Percentiles rank a stretch among this genome's conserved stretches.
Conservation (phyloP, 2,888 invertebrate genomes). For the Heteromurus nitidus region DNA sequence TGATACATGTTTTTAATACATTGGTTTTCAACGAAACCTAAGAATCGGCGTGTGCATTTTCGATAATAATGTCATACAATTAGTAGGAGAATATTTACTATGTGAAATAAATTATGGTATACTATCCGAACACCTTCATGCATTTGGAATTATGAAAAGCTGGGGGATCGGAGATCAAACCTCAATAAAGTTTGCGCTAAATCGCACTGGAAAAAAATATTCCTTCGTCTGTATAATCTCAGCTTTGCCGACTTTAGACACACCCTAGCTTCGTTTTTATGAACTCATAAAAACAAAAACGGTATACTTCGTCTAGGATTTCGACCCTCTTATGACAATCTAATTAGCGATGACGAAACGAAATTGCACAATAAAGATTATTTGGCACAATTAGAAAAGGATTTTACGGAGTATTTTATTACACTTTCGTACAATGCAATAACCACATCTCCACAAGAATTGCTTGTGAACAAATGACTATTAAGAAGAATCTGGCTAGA, state of each 20-base stretch:
- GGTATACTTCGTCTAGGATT: background rate
- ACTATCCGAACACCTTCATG: background rate
- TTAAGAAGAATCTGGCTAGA: too few relatives aligned
- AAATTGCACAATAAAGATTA: background rate
- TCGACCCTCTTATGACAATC: background rate
- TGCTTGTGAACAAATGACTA: too few relatives aligned
- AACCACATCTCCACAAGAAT: too few relatives aligned
- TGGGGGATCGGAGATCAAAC: constrained; percentile 38
- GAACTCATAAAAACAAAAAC: too few relatives aligned
- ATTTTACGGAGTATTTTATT: too few relatives aligned
- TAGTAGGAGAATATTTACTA: background rate
- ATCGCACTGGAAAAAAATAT: constrained; percentile 53
- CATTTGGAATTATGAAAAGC: background rate
- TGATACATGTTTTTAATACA: too few relatives aligned
- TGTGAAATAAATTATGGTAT: background rate
- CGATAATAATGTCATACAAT: background rate
- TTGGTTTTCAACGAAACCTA: too few relatives aligned
- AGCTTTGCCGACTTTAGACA: too few relatives aligned
- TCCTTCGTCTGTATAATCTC: constrained; percentile 19
- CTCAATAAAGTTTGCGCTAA: constrained; percentile 46
- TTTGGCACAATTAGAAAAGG: too few relatives aligned
- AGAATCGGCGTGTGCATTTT: background rate
- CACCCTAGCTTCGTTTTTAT: too few relatives aligned
- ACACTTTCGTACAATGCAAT: too few relatives aligned
- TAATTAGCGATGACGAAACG: constrained; percentile 12